Evolutionary conservation across 2,113 vertebrate species (phyloP), one percentile per base, ranked within the genome.

Genomic region (Myotis davidii): DNA sequence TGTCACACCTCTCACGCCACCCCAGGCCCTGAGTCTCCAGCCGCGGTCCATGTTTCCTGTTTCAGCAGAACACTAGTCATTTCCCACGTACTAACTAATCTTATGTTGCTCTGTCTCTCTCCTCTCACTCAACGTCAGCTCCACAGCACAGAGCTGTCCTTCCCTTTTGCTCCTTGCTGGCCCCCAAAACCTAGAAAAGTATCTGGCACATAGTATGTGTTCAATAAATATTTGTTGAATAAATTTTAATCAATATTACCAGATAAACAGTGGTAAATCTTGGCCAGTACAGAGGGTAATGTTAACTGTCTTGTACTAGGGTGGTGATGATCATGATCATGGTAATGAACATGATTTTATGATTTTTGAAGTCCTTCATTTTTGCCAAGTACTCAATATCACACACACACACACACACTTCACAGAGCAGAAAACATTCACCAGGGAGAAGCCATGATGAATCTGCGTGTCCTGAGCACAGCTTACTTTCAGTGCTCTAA

Each of bases 341-440:
- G 50, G 52, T 29, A 45, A 17, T 13, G 77, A 78, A 65, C 29
- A 61, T 23, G 45, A 45, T 56, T 85, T 93, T 56, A 61, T 23
- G 45, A 45, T 56, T 85, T 93, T 56, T 74, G 32, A 91, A 79
- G 45, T 48, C 7, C 32, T 87, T 34, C 69, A 23, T 74, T n/a
- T 82, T 74, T 88, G 25, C 21, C 37, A 87, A 73, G 77, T 85
- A 6, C 23, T 82, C 48, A 14, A 54, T 70, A 20, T 74, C 11
- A 29, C 12, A n/a, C 25, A 61, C 50, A 29, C 21, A 34, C 48
- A 54, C 42, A 65, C 14, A 45, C 10, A 21, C 39, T 69, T 32
- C 54, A 86, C 54, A 72, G 7, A 87, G 7, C 56, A 27, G 50
- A 34, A 25, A 32, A 34, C 27, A 29, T 76, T 74, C 23, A 65